A percentile compares a stretch with the other conserved stretches of the same genome.
These are phyloP conservation scores for Cisticola juncidis DNA, from an alignment of 2,113 vertebrate species.

Conservation along the genomic window DNA sequence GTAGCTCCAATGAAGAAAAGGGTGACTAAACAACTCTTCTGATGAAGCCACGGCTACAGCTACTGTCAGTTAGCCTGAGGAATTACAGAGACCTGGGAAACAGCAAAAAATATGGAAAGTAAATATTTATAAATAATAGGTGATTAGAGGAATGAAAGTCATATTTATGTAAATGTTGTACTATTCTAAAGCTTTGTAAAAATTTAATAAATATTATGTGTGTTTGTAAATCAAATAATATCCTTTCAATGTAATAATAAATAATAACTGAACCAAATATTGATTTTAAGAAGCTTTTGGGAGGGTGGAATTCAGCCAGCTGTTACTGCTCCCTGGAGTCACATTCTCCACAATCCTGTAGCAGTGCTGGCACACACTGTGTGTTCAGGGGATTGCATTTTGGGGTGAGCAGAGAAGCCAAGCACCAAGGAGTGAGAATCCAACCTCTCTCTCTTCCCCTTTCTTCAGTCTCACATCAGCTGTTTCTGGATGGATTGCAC, in stretches of 20 bases:
- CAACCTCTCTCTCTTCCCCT: background rate
- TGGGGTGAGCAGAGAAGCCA: background rate
- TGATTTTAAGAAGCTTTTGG: background rate
- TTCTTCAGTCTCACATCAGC: background rate
- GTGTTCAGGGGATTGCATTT: background rate
- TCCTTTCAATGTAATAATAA: background rate
- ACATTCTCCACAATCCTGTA: background rate
- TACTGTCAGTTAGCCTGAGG: background rate
- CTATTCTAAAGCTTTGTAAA: conserved; percentile 20
- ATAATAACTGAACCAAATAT: background rate
- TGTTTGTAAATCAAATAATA: background rate
- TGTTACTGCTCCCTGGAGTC: background rate
- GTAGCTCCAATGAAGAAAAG: background rate
- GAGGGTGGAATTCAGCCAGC: background rate
- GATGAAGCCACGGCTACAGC: background rate
- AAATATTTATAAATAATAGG: background rate
- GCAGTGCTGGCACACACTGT: background rate
- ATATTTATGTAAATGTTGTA: background rate
- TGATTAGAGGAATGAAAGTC: background rate
- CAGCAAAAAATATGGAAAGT: background rate
- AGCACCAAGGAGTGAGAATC: background rate
- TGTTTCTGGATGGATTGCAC: background rate
- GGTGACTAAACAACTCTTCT: background rate
- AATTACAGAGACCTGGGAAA: background rate
- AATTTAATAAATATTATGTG: background rate